Conservation (phyloP, 2,797 vertebrate genomes). For the Notolepis coatsorum region DNA sequence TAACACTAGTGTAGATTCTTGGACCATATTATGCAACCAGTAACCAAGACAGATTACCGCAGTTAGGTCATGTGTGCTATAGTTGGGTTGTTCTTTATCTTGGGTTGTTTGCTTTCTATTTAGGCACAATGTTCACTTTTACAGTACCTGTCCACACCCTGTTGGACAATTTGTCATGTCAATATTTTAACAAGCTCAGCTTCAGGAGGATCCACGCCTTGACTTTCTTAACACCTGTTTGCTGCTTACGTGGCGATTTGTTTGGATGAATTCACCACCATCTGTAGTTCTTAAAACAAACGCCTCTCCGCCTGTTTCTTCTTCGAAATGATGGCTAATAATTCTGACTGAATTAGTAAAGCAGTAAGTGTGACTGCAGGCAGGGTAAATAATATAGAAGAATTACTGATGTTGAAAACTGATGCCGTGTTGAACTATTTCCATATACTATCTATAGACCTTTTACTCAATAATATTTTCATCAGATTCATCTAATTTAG, state of each 20-base stretch:
- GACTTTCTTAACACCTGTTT: slow-evolving; percentile 5
- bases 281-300: slow-evolving; percentile 6
- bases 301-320: neutral
- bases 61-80: no score
- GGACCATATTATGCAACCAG: no score
- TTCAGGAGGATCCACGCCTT: slow-evolving; percentile 5
- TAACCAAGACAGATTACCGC: no score
- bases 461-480: no score
- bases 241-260: slow-evolving; percentile 9
- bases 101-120: neutral
- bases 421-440: no score
- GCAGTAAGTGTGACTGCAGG: no score
- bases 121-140: slow-evolving; percentile 16
- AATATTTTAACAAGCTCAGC: slow-evolving; percentile 32
- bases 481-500: no score
- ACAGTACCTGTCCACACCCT: slow-evolving; percentile 17
- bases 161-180: neutral
- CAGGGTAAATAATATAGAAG: no score
- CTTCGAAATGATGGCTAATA: neutral
- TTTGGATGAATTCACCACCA: neutral
- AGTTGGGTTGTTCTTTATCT: neutral
- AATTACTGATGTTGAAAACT: no score
- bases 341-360: neutral
- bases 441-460: no score
- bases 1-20: no score